These are phyloP conservation scores for Xestia sexstrigata DNA, from an alignment of 2,888 invertebrate genomes.

Conservation along the genomic window DNA sequence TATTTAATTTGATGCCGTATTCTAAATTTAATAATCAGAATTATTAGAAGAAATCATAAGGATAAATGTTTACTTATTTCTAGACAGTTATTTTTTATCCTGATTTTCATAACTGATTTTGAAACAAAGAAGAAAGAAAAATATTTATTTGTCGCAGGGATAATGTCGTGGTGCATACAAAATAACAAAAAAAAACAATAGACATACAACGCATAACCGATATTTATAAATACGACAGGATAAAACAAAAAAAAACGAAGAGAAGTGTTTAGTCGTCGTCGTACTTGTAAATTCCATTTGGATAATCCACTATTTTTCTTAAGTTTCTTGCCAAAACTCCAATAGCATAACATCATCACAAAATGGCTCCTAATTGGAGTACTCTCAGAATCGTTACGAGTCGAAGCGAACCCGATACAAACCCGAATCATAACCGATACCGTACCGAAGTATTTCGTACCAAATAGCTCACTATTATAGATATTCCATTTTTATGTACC, in stretches of 20 bases:
- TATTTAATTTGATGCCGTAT: constrained; percentile 7
- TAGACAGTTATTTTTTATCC: not conserved
- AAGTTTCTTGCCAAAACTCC: not conserved
- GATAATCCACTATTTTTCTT: constrained; percentile 5
- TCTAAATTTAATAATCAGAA: constrained; percentile 12
- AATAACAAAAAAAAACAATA: too few species aligned
- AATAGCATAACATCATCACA: constrained; percentile 10
- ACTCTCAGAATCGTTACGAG: constrained; percentile 5
- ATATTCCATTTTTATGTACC: constrained; percentile 56
- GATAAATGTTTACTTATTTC: not conserved
- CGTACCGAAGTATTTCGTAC: constrained; percentile 51
- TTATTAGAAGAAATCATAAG: constrained; percentile 13
- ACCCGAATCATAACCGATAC: constrained; percentile 41
- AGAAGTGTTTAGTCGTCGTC: not conserved
- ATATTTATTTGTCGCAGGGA: too few species aligned
- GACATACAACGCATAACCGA: too few species aligned
- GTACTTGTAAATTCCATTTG: not conserved
- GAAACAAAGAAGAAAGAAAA: too few species aligned
- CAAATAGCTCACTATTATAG: constrained; percentile 60
- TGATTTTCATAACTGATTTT: not conserved
- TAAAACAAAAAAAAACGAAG: not conserved
- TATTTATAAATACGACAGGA: too few species aligned
- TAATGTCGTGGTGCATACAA: too few species aligned
- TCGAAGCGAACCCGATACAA: constrained; percentile 33
- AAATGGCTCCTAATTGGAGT: constrained; percentile 44